Evolutionary conservation across 2,888 invertebrate species (phyloP).

Genomic region (Saturnia pavonia): DNA sequence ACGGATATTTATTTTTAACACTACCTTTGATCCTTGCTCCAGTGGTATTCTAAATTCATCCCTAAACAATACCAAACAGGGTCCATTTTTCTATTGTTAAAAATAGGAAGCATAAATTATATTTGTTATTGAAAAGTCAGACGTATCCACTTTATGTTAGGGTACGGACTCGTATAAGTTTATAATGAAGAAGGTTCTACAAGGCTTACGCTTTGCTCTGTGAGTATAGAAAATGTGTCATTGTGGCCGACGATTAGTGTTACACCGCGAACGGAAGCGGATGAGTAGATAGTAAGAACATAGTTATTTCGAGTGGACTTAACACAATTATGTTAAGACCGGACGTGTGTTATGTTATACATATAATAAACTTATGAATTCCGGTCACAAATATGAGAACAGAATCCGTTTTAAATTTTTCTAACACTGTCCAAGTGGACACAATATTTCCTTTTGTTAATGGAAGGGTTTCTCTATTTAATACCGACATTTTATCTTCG

Average conservation of each 20-base stretch:
- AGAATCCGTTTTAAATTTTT: background rate
- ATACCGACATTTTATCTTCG: background rate
- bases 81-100: slow-evolving; percentile 15
- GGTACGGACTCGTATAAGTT: slow-evolving; percentile 21
- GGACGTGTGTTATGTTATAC: slow-evolving; percentile 45
- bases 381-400: slow-evolving; percentile 21
- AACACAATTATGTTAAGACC: slow-evolving; percentile 58
- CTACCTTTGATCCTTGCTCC: slow-evolving; percentile 30
- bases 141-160: slow-evolving; percentile 14
- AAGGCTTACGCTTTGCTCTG: slow-evolving; percentile 28
- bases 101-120: background rate
- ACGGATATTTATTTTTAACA: slow-evolving; percentile 43
- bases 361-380: slow-evolving; percentile 27
- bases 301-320: slow-evolving; percentile 46
- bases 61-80: accelerated
- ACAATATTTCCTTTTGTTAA: slow-evolving; percentile 3
- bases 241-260: slow-evolving; percentile 61
- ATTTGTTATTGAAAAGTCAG: slow-evolving; percentile 13
- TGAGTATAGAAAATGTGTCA: slow-evolving; percentile 51
- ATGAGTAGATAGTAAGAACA: slow-evolving; percentile 37
- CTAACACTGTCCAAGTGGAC: background rate
- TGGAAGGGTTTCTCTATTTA: background rate
- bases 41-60: slow-evolving; percentile 24
- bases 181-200: background rate
- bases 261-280: slow-evolving; percentile 62